Percentiles rank a stretch among this genome's conserved stretches.
Evolutionary conservation across 2,113 vertebrate species (phyloP).

Genomic region (Tylochromis polylepis): DNA sequence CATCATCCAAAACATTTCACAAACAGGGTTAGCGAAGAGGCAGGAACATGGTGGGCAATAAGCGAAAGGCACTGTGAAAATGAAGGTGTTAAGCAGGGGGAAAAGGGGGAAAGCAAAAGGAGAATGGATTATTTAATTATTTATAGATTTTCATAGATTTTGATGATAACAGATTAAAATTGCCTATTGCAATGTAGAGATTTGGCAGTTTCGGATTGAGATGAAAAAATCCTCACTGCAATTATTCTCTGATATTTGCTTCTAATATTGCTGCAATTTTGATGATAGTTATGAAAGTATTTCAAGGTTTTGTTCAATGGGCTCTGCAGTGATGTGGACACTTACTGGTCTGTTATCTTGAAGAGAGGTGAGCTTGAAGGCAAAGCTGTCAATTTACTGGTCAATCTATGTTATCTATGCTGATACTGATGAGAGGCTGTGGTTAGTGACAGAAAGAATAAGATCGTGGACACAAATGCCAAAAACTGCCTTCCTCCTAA

Average conservation of each 20-base stretch:
- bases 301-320: not conserved
- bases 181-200: not conserved
- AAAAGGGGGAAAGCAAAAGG: not conserved
- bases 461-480: not conserved
- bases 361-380: not conserved
- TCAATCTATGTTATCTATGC: not conserved
- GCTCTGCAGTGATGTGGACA: not conserved
- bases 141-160: not conserved
- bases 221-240: not conserved
- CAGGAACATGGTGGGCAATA: not conserved
- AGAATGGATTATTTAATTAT: not conserved
- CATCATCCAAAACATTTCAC: conserved; percentile 24
- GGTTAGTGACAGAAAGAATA: not conserved
- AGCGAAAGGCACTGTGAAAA: not conserved
- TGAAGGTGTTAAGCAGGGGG: not conserved
- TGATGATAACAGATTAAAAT: not conserved
- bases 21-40: not conserved
- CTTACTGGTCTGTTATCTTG: not conserved
- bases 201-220: not conserved
- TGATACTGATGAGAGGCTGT: not conserved
- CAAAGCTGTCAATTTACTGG: not conserved
- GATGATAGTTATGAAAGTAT: not conserved
- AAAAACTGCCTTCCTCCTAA: not conserved
- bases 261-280: not conserved
- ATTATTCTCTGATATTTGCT: not conserved